Conservation (phyloP, 2,113 vertebrate genomes). For the Pachycephala philippinensis region DNA sequence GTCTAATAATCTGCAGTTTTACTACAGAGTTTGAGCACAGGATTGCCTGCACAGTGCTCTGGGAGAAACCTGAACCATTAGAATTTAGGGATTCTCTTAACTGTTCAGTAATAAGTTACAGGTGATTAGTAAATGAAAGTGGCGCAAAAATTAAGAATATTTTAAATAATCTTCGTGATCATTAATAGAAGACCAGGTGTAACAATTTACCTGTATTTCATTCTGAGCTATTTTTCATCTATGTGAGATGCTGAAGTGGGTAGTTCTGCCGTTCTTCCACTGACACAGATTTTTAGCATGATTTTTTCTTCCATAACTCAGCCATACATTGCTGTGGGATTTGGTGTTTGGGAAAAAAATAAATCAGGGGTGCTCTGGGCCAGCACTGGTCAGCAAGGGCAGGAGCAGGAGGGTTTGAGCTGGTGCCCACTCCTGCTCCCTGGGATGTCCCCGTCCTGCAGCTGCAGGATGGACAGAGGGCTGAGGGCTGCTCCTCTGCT, state of each 20-base stretch:
- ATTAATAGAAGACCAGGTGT: not conserved
- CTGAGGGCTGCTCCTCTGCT: not conserved
- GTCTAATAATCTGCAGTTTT: not conserved
- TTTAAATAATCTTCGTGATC: not conserved
- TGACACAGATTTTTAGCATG: not conserved
- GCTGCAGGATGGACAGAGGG: not conserved
- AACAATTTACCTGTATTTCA: not conserved
- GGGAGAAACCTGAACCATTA: not conserved
- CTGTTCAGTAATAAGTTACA: not conserved
- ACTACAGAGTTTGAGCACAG: not conserved
- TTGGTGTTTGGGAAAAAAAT: not conserved
- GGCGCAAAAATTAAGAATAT: not conserved
- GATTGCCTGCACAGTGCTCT: not conserved
- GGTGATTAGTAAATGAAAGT: not conserved
- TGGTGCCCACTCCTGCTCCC: not conserved
- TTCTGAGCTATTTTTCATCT: not conserved
- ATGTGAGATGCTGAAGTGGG: not conserved
- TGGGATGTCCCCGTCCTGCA: fast-evolving
- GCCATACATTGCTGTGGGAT: not conserved
- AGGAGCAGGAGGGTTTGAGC: not conserved
- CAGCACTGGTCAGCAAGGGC: not conserved
- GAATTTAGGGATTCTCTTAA: not conserved
- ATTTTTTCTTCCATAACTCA: not conserved
- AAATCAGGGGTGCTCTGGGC: not conserved
- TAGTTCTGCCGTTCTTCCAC: not conserved